Conservation (phyloP, 2,797 vertebrate genomes). For the Syngnathus rostellatus region DNA sequence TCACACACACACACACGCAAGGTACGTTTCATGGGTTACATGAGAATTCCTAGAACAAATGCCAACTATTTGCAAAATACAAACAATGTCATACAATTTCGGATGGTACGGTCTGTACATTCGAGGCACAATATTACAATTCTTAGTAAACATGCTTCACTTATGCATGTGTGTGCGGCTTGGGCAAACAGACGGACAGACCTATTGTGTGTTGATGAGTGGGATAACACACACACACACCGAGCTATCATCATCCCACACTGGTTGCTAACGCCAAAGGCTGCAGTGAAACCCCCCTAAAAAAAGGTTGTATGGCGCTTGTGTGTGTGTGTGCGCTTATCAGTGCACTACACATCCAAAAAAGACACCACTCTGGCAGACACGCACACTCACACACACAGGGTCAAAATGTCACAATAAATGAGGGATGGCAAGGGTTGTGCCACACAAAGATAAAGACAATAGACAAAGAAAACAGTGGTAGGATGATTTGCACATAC, state of each 20-base stretch:
- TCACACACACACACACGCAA: constrained; percentile 5
- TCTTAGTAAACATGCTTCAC: constrained; percentile 41
- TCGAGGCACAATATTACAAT: constrained; percentile 30
- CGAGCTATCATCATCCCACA: constrained; percentile 37
- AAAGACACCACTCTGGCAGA: background rate
- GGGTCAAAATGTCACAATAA: constrained; percentile 27
- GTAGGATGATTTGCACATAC: background rate
- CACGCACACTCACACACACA: constrained; percentile 6
- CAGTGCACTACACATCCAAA: constrained; percentile 20
- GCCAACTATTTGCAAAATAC: background rate
- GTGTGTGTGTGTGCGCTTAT: constrained; percentile 33
- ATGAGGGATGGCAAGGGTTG: background rate
- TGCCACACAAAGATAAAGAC: background rate
- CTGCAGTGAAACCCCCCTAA: constrained; percentile 9
- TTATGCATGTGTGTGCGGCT: constrained; percentile 9
- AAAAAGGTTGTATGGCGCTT: constrained; percentile 22
- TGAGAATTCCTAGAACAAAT: constrained; percentile 16
- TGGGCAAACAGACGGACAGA: constrained; percentile 24
- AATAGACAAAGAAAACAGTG: background rate
- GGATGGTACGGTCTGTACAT: constrained; percentile 7
- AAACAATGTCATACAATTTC: background rate
- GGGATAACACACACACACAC: constrained; percentile 12
- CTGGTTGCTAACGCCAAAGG: constrained; percentile 23
- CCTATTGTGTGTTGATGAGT: constrained; percentile 44
- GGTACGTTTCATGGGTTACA: constrained; percentile 27